A percentile compares a stretch with the other conserved stretches of the same genome.
Evolutionary conservation across 2,113 vertebrate species (phyloP).

Genomic region (Vulpes lagopus): DNA sequence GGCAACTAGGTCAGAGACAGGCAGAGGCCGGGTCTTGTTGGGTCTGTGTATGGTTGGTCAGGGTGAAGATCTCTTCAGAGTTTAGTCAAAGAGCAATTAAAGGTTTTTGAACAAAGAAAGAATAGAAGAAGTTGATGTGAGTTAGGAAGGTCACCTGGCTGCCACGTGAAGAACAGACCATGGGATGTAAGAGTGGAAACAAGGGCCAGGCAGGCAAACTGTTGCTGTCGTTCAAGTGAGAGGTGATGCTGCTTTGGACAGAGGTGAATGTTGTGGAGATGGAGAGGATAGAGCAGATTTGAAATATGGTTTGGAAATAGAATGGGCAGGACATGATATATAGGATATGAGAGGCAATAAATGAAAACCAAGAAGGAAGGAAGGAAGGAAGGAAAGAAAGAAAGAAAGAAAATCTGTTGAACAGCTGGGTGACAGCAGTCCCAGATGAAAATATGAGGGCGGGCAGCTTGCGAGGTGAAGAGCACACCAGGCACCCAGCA

Average conservation of each 20-base stretch:
- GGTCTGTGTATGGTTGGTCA: background rate
- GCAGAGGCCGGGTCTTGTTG: background rate
- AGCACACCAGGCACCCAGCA: background rate
- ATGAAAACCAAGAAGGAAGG: background rate
- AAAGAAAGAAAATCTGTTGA: background rate
- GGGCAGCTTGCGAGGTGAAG: background rate
- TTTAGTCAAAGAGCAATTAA: background rate
- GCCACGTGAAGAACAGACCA: background rate
- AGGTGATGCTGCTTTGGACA: background rate
- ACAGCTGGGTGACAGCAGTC: background rate
- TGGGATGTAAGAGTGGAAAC: background rate
- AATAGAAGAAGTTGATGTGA: background rate
- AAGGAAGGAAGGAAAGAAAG: background rate
- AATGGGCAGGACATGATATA: background rate
- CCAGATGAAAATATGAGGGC: background rate
- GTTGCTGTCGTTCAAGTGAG: background rate
- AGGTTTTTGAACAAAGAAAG: background rate
- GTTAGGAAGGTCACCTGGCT: background rate
- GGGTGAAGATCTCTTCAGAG: background rate
- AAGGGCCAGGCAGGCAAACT: background rate
- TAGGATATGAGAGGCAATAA: background rate
- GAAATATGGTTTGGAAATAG: background rate
- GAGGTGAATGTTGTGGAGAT: fast-evolving
- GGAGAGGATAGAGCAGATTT: background rate
- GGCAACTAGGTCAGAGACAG: background rate